Evolutionary conservation across 2,113 vertebrate species (phyloP), one percentile per base, ranked within the genome.

Genomic region (Pseudorhombus dupliciocellatus): DNA sequence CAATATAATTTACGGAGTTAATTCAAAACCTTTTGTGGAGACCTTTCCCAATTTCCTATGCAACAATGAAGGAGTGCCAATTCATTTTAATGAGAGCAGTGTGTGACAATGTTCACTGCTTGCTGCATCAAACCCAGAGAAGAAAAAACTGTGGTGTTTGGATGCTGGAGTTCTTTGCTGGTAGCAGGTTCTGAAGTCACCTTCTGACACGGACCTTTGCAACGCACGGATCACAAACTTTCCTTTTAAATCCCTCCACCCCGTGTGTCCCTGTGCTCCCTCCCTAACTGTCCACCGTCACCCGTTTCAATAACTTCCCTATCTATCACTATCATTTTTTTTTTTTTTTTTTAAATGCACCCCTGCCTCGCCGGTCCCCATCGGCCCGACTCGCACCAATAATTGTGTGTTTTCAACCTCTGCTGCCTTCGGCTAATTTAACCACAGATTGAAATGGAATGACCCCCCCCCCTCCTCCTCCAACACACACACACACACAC

Each of bases 401-500:
- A 95, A 95, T 94, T 95, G 93, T 94, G 93, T 93, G 91, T 84
- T 93, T 94, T 95, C 93, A 96, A 94, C 89, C 92, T 85, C 75
- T 86, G 90, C 88, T 73, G 87, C 92, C 90, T 91, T 92, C 92
- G 89, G 91, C 94, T 96, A 95, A 96, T 95, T 96, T 94, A 94
- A 91, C 87, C 94, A 95, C 92, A 93, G 90, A 95, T 93, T 94
- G 94, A 95, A 96, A 95, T 94, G 93, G 93, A 96, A 92, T 89
- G 93, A 93, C 92, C 6, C 31, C 5, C 20, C 56, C 40, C 22
- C 62, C 4, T 22, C 54, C 46, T 28, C 44, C 53, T 7, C 40
- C 34, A 6, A 4, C 42, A 53, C 62, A 58, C 46, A 34, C 59
- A 64, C 21, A 46, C 55, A 60, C 69, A 51, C 24, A 28, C 66